Evolutionary conservation across 2,888 invertebrate genomes (phyloP).

Genomic region (Drosophila prolongata): DNA sequence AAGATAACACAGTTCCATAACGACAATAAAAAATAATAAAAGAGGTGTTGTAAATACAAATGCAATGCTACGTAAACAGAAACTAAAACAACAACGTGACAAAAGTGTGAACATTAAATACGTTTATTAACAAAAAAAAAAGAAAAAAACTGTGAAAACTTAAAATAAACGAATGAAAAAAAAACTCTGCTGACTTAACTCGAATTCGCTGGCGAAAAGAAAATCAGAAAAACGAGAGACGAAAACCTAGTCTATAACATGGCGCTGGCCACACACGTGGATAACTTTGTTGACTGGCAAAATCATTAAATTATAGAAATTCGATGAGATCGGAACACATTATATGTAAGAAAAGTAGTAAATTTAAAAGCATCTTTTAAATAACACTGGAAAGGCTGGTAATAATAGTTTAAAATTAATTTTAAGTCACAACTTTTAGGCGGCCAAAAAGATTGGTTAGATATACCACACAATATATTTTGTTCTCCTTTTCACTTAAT

Average conservation of each 20-base stretch:
- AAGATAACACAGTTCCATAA: constrained; percentile 43
- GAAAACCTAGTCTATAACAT: constrained; percentile 15
- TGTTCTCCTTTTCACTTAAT: too few relatives aligned
- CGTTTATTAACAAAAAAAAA: constrained; percentile 45
- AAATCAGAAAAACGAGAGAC: constrained; percentile 9
- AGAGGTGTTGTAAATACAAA: constrained; percentile 62
- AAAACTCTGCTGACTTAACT: constrained; percentile 40
- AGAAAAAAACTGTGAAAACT: constrained; percentile 16
- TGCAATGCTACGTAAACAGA: constrained; percentile 54
- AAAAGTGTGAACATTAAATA: constrained; percentile 74
- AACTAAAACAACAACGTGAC: constrained; percentile 69
- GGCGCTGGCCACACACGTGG: constrained; percentile 39
- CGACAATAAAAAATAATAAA: constrained; percentile 38
- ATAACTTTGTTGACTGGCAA: background rate
- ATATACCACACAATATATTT: too few relatives aligned
- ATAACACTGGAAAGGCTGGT: too few relatives aligned
- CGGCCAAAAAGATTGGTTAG: too few relatives aligned
- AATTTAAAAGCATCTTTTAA: too few relatives aligned
- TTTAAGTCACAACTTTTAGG: too few relatives aligned
- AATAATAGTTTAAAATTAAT: too few relatives aligned
- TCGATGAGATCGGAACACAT: too few relatives aligned
- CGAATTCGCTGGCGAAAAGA: constrained; percentile 8
- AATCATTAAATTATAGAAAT: too few relatives aligned
- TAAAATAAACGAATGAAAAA: constrained; percentile 28
- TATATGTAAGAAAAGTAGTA: too few relatives aligned